Conservation (phyloP, 2,888 invertebrate species). For the Callinectes sapidus region DNA sequence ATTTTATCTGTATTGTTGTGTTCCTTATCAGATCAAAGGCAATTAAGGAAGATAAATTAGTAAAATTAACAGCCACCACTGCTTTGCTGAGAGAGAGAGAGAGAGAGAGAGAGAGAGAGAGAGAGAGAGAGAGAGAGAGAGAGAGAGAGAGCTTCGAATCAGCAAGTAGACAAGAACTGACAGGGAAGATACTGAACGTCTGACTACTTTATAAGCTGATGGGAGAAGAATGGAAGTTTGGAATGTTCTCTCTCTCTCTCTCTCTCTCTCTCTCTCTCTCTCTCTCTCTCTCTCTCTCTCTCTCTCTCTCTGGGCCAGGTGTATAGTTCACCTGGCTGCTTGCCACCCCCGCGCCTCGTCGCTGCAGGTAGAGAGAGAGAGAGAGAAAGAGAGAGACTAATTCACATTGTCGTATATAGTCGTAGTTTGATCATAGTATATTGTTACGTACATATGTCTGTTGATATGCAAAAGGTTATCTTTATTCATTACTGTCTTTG, state of each 20-base stretch:
- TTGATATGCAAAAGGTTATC: too few relatives aligned
- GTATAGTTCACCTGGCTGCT: neutral
- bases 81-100: too few relatives aligned
- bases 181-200: neutral
- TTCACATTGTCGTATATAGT: neutral
- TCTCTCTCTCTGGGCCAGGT: slow-evolving; percentile 23
- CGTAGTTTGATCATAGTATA: neutral
- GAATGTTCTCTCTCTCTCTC: slow-evolving; percentile 28
- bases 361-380: neutral
- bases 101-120: too few relatives aligned
- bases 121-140: too few relatives aligned
- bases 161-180: neutral
- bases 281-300: slow-evolving; percentile 37
- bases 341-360: neutral
- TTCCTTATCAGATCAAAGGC: neutral
- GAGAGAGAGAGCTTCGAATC: neutral
- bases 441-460: neutral
- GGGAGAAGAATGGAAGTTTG: neutral
- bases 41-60: neutral
- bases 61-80: neutral
- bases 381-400: neutral
- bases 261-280: slow-evolving; percentile 37
- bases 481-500: too few relatives aligned
- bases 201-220: neutral
- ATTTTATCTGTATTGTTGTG: neutral